Evolutionary conservation across 2,797 vertebrate species (phyloP).

Genomic region (Agapornis canus): DNA sequence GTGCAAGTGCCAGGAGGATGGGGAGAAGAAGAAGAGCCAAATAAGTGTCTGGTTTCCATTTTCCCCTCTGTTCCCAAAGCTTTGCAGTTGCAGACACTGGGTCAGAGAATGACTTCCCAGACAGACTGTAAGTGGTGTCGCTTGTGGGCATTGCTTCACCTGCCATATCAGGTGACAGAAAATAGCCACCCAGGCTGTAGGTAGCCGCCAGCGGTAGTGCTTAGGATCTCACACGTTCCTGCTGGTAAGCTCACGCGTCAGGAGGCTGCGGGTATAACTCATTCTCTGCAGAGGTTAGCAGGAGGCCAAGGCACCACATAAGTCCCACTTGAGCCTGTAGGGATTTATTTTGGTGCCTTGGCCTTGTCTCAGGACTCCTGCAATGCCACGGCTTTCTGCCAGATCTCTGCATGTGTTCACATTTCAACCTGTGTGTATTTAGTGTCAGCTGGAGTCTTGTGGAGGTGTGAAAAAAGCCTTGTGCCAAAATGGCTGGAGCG

Average conservation of each 20-base stretch:
- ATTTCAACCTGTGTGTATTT: not conserved
- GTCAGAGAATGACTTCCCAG: not conserved
- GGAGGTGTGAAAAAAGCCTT: constrained; percentile 6
- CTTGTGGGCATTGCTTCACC: constrained; percentile 27
- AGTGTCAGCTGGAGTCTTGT: constrained; percentile 32
- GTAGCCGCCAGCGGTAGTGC: constrained; percentile 12
- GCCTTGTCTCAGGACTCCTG: constrained; percentile 57
- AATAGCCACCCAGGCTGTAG: not conserved
- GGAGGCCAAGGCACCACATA: constrained; percentile 31
- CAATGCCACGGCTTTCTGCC: constrained; percentile 28
- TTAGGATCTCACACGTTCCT: not conserved
- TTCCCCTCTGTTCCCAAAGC: not conserved
- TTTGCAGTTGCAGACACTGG: not conserved
- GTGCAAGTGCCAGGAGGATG: not conserved
- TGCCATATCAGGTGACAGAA: constrained; percentile 20
- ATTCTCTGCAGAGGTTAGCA: constrained; percentile 15
- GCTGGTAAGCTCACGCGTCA: not conserved
- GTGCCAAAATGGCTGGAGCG: not conserved
- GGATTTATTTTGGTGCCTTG: constrained; percentile 52
- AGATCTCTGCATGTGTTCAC: not conserved
- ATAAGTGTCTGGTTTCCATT: not conserved
- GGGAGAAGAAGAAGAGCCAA: not conserved
- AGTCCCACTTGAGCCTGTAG: constrained; percentile 44
- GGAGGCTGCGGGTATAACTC: not conserved
- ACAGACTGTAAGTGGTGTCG: not conserved